phyloP scores from a whole-genome alignment of 2,888 invertebrate species.

The Drosophila falleni region DNA sequence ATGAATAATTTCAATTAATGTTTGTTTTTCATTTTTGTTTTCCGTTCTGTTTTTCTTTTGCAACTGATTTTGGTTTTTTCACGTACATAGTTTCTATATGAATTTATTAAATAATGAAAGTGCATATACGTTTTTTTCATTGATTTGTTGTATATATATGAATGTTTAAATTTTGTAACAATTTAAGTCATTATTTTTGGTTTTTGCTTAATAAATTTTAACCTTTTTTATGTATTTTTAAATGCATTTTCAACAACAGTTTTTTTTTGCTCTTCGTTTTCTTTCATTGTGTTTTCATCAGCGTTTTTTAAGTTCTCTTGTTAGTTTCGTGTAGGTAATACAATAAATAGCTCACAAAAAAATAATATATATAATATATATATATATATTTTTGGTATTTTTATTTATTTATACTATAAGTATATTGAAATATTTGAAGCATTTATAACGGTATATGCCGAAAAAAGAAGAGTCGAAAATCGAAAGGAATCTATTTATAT shows the following conservation, averaged over 20 bases:
- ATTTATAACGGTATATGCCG: conserved; percentile 37
- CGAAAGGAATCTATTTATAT: conserved; percentile 35
- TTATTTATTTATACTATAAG: conserved; percentile 23
- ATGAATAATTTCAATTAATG: conserved; percentile 74
- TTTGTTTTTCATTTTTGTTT: conserved; percentile 14
- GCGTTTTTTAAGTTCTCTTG: conserved; percentile 23
- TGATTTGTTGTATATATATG: conserved; percentile 39
- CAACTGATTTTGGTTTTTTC: conserved; percentile 32
- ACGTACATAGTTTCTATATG: conserved; percentile 46
- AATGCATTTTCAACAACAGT: conserved; percentile 72
- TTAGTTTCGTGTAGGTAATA: conserved; percentile 50
- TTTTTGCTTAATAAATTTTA: conserved; percentile 47
- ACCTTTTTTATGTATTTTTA: conserved; percentile 49
- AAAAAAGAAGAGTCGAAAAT: conserved; percentile 49
- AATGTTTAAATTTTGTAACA: conserved; percentile 60
- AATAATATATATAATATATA: conserved; percentile 28
- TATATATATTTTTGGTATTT: conserved; percentile 13
- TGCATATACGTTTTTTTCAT: conserved; percentile 54
- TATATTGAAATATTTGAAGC: conserved; percentile 48
- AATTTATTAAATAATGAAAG: conserved; percentile 64
- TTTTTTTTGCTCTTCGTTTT: conserved; percentile 35
- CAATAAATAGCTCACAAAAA: conserved; percentile 59
- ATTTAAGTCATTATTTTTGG: conserved; percentile 42
- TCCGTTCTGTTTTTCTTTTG: conserved; percentile 24
- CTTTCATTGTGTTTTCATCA: conserved; percentile 25